Base-by-base conservation (phyloP, 2,888 invertebrate genomes). In the Schizaphis graminum region DNA sequence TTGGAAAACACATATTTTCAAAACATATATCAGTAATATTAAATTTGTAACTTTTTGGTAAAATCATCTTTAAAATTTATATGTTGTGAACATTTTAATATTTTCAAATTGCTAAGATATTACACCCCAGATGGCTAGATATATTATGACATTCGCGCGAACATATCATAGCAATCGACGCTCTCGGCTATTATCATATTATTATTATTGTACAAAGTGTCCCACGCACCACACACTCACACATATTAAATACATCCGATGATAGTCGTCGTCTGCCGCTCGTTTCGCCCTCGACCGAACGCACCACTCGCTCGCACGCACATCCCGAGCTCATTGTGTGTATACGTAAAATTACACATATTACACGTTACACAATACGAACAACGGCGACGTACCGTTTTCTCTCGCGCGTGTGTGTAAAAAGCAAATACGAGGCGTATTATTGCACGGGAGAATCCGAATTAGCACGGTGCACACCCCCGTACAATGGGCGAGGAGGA, bases 401-500 rank as follows among this genome's bases (percentile, higher is more conserved):
- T n/a, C 11, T 35, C 21, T 41, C 41, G 57, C 24, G 91, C 56
- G 91, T 47, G 91, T 44, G 93, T 49, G 92, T 92, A 89, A 89
- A 92, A 89, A 93, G 93, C 89, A 93, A 93, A 93, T 93, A 93
- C 93, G 89, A 90, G 57, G 1, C 85, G 93, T 89, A 53, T 93
- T 93, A 93, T 89, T 85, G 49, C 93, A 35, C 89, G 93, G 89
- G 53, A 56, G 56, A 93, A 89, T 67, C 49, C 88, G 88, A 93
- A 93, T 93, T 89, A 93, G 56, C 57, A 93, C 93, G 89, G 93
- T 93, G 84, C 89, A 89, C 93, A 89, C 93, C 88, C 92, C 89
- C 92, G 53, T 89, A 89, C 89, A 93, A 89, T 92, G 84, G 84
- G 0, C 3, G 56, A 0, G 28, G 8, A 7, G 26, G 84, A 49